phyloP scores from a whole-genome alignment of 2,797 vertebrate genomes.

The Thaleichthys pacificus region DNA sequence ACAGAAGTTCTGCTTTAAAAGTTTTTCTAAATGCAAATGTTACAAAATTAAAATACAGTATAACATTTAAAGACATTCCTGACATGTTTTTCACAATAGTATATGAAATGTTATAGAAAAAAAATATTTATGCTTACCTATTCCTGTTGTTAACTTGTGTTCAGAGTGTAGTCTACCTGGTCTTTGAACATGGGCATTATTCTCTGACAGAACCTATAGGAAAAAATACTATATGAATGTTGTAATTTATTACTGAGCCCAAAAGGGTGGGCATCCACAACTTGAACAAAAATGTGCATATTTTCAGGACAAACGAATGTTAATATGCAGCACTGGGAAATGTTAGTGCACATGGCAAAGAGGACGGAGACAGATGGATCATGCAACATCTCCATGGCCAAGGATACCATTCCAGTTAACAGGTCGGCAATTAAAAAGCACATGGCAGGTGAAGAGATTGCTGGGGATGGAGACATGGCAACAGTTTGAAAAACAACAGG shows the following conservation, averaged over 20 bases:
- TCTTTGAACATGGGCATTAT: conserved; percentile 73
- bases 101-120: neutral
- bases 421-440: conserved; percentile 74
- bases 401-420: conserved; percentile 78
- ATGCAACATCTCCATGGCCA: conserved; percentile 82
- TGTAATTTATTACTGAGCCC: conserved; percentile 37
- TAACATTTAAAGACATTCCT: neutral
- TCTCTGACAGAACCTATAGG: conserved; percentile 83
- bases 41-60: neutral
- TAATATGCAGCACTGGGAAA: conserved; percentile 83
- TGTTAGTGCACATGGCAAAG: conserved; percentile 76
- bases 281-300: conserved; percentile 60
- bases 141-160: conserved; percentile 80
- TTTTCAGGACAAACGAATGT: conserved; percentile 78
- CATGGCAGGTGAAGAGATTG: conserved; percentile 1
- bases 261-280: conserved; percentile 12
- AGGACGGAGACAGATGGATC: conserved; percentile 64
- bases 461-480: conserved; percentile 60
- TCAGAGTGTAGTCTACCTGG: conserved; percentile 80
- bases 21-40: neutral
- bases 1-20: neutral
- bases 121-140: conserved; percentile 74
- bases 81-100: neutral
- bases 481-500: conserved; percentile 60
- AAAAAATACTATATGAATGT: conserved; percentile 46